These are phyloP conservation scores for Agrilus biguttatus DNA, from an alignment of 2,888 invertebrate species.

Conservation along the genomic window DNA sequence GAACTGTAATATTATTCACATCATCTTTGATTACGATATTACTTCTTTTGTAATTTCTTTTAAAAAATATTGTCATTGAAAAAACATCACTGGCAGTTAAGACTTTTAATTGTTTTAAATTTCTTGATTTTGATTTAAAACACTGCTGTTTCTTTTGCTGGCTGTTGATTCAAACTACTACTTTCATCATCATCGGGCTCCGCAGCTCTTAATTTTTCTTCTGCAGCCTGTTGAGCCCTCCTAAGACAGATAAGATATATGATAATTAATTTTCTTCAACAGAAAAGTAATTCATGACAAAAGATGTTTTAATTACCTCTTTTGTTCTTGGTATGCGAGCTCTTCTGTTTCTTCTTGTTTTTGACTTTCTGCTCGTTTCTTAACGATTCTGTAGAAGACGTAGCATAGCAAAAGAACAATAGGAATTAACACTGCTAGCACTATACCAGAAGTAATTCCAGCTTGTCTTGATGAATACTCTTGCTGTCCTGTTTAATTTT, in stretches of 20 bases:
- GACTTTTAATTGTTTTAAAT: no score
- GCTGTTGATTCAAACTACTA: conserved; percentile 8
- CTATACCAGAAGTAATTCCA: conserved; percentile 63
- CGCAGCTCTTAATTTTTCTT: conserved; percentile 21
- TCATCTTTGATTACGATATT: no score
- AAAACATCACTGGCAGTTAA: no score
- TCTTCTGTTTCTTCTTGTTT: conserved; percentile 16
- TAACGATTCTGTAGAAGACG: conserved; percentile 22
- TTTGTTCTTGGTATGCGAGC: conserved; percentile 7
- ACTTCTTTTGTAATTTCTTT: no score
- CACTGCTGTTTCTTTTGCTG: conserved; percentile 16
- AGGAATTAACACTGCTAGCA: conserved; percentile 62
- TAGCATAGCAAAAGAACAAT: conserved; percentile 51
- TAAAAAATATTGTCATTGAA: no score
- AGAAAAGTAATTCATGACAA: neutral
- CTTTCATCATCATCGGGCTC: conserved; percentile 20
- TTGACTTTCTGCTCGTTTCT: conserved; percentile 17
- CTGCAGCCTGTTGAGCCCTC: conserved; percentile 21
- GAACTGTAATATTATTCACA: no score
- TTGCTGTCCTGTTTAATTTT: conserved; percentile 47
- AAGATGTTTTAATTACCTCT: conserved; percentile 8
- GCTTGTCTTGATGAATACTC: conserved; percentile 67
- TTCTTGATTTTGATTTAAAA: conserved; percentile 7
- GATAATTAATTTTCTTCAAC: neutral
- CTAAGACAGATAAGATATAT: conserved; percentile 11